Base-by-base conservation (phyloP, 2,888 invertebrate genomes). In the Sthenelais limicola region DNA sequence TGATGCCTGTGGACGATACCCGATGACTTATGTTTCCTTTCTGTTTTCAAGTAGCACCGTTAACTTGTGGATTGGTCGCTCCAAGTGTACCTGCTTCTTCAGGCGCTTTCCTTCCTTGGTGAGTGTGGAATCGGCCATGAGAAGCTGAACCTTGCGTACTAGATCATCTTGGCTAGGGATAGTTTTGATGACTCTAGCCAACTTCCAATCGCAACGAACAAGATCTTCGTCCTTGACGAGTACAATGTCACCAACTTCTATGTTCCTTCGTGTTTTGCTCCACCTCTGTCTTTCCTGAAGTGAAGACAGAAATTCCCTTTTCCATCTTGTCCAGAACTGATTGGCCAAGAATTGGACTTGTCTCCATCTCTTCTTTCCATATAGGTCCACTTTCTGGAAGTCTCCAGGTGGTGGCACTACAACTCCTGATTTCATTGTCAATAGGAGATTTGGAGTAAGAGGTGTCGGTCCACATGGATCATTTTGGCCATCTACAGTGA, bases 251-350 rank as follows among this genome's bases (percentile, higher is more conserved):
- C 72, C 68, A 24, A 28, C n/a, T n/a, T n/a, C n/a, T n/a, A 74
- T n/a, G 49, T 72, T 56, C 21, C 47, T 28, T n/a, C 30, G 30
- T 1, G 26, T 26, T 35, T 38, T 24, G 24, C 21, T 3, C 75
- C 75, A 75, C 33, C 73, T 75, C 32, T 58, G 69, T 38, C 71
- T 33, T 30, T 24, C 28, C 49, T 73, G 69, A 1, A 74, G 35
- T 18, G 28, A 62, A 0, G 26, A 35, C 24, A 74, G 28, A 38
- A 70, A 74, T 51, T 74, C 72, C 21, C 43, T 56, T 32, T 54
- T 32, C 74, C 74, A 73, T 21, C 66, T 56, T 9, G 68, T 43
- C 72, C 73, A 74, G 49, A 74, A 74, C 51, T 62, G 28, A 33
- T 74, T 62, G 28, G 68, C 66, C 49, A 73, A 28, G 35, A 33